A percentile compares a stretch with the other conserved stretches of the same genome.
phyloP scores from a whole-genome alignment of 2,797 vertebrate genomes.

The Neosilurus mollespiculum region DNA sequence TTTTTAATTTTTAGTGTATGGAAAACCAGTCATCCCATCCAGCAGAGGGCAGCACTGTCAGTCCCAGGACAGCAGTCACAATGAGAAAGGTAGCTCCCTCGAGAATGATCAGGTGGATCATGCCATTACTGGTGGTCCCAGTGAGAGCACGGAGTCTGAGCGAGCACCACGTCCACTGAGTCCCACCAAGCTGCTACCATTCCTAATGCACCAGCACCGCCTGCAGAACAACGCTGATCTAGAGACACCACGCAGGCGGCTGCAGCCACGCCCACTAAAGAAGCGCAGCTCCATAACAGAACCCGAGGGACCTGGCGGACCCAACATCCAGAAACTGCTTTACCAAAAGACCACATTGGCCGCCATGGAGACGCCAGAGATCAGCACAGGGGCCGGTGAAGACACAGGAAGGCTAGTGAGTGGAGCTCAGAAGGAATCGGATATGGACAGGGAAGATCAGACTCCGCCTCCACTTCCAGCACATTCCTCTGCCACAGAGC shows the following conservation, averaged over 20 bases:
- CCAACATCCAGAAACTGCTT: slow-evolving; percentile 91
- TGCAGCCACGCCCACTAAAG: slow-evolving; percentile 90
- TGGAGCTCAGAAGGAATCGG: neutral
- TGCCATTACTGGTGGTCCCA: neutral
- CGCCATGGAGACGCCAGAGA: slow-evolving; percentile 85
- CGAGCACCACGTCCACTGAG: slow-evolving; percentile 87
- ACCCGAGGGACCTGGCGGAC: slow-evolving; percentile 87
- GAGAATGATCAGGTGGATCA: slow-evolving; percentile 64
- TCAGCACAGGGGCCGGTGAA: slow-evolving; percentile 56
- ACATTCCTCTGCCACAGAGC: slow-evolving; percentile 67
- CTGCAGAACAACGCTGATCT: slow-evolving; percentile 86
- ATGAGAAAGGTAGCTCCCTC: slow-evolving; percentile 62
- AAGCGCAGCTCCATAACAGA: slow-evolving; percentile 95
- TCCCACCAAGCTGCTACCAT: slow-evolving; percentile 93
- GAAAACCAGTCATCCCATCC: slow-evolving; percentile 83
- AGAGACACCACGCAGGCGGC: slow-evolving; percentile 84
- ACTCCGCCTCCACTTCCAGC: slow-evolving; percentile 57
- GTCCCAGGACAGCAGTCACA: slow-evolving; percentile 52
- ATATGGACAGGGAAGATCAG: slow-evolving; percentile 28
- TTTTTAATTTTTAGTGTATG: slow-evolving; percentile 76
- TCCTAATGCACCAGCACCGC: slow-evolving; percentile 85
- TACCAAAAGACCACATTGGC: slow-evolving; percentile 95
- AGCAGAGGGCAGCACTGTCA: slow-evolving; percentile 60
- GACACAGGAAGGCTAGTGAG: neutral
- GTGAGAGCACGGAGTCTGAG: slow-evolving; percentile 43